Evolutionary conservation across 2,797 vertebrate genomes (phyloP).

Genomic region (Pyrrhura leucotis): DNA sequence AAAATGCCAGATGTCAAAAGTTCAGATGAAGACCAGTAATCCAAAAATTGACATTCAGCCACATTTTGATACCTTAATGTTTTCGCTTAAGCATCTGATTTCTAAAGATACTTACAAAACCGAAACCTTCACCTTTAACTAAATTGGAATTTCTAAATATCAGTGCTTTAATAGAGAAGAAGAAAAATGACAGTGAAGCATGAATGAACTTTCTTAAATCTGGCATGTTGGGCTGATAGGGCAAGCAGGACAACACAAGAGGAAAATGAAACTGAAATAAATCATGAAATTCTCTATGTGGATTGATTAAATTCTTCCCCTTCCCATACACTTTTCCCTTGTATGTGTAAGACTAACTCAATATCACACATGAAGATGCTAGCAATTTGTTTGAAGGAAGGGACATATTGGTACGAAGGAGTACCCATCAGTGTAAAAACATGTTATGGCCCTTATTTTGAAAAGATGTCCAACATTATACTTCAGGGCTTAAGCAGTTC

Average conservation of each 20-base stretch:
- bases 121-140: background rate
- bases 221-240: background rate
- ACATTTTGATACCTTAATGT: background rate
- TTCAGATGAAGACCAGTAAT: background rate
- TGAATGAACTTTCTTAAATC: background rate
- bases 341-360: background rate
- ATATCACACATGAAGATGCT: background rate
- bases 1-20: slow-evolving; percentile 31
- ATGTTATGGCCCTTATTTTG: background rate
- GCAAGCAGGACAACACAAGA: background rate
- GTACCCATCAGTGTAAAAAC: background rate
- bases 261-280: background rate
- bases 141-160: slow-evolving; percentile 27
- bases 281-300: background rate
- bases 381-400: background rate
- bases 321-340: background rate
- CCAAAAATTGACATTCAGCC: background rate
- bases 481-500: background rate
- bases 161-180: background rate
- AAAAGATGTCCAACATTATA: background rate
- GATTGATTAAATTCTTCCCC: background rate
- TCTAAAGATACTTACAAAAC: background rate
- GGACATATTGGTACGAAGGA: background rate
- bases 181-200: background rate
- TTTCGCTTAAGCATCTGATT: background rate